Evolutionary conservation across 2,888 invertebrate species (phyloP), one percentile per base, ranked within the genome.

Genomic region (Protophormia terraenovae): DNA sequence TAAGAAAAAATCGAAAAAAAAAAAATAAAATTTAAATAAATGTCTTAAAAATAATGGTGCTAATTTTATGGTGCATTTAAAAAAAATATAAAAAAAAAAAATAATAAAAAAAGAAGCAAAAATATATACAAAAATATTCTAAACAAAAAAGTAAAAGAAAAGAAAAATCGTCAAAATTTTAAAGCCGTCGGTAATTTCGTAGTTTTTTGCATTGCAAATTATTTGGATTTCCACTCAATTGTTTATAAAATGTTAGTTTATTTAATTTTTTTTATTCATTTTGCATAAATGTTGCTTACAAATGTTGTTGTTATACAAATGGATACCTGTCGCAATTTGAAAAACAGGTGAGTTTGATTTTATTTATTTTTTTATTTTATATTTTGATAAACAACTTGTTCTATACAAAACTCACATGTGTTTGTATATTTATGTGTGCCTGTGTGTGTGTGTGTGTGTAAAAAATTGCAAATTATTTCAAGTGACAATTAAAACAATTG

Each of bases 111-210:
- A 32, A 41, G 0, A 7, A 29, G 29, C 10, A 38, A 35, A 41
- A 41, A 45, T 16, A 8, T 38, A 2, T 38, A 8, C 2, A 19
- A 66, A 66, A 27, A 32, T 47, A n/a, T 50, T 22, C 47, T 29
- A 32, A n/a, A n/a, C n/a, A n/a, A n/a, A 38, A 67, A 67, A 53
- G 5, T 24, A 14, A 55, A 5, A 41, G 27, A 29, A 8, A 66
- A 53, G 55, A 62, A 62, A 72, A 60, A 69, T 32, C 22, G 16
- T n/a, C 10, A 19, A 50, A 60, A 27, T 69, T 79, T 29, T 8
- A 60, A 82, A 55, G 76, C 82, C 82, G 82, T 64, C 82, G 82
- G 82, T 55, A 75, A 8, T 45, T 69, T 45, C 5, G 29, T 29
- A 6, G 1, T 8, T 47, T 53, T 72, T 73, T 66, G 55, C 66